These are phyloP conservation scores for Griposia aprilina DNA, from an alignment of 2,888 invertebrate species.

Conservation along the genomic window DNA sequence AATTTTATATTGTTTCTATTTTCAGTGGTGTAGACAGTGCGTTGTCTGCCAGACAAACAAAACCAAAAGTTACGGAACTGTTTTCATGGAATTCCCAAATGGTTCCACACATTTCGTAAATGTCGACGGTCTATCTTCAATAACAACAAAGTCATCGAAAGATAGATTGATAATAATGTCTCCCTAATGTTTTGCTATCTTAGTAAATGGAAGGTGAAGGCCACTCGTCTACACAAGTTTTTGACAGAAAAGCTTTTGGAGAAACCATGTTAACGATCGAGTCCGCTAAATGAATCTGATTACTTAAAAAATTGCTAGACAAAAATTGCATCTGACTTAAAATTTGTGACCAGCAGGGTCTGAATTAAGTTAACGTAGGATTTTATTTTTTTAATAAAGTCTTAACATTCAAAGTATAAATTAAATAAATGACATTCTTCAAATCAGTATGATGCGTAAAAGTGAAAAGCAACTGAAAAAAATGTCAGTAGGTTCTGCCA, in stretches of 20 bases:
- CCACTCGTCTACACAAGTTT: conserved; percentile 11
- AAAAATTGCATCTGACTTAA: neutral
- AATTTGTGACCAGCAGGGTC: neutral
- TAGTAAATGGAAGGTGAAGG: conserved; percentile 22
- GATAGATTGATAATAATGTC: conserved; percentile 25
- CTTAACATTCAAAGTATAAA: too few relatives aligned
- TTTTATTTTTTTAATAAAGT: neutral
- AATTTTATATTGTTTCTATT: neutral
- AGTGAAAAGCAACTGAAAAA: neutral
- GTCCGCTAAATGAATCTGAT: neutral
- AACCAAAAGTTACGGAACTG: neutral
- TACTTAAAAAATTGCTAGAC: too few relatives aligned
- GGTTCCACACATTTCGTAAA: neutral
- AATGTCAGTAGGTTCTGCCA: neutral
- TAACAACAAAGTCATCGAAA: conserved; percentile 13
- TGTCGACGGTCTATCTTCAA: neutral
- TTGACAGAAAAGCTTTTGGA: neutral
- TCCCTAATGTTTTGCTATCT: conserved; percentile 16
- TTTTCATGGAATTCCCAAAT: neutral
- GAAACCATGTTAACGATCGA: neutral
- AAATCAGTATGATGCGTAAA: neutral
- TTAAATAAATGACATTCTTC: neutral
- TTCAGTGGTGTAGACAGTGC: neutral
- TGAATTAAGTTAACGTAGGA: neutral
- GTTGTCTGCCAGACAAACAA: neutral